A percentile compares a stretch with the other conserved stretches of the same genome.
Conservation (phyloP, 1,140 invertebrate species). For the Cyrtorhinus lividipennis region DNA sequence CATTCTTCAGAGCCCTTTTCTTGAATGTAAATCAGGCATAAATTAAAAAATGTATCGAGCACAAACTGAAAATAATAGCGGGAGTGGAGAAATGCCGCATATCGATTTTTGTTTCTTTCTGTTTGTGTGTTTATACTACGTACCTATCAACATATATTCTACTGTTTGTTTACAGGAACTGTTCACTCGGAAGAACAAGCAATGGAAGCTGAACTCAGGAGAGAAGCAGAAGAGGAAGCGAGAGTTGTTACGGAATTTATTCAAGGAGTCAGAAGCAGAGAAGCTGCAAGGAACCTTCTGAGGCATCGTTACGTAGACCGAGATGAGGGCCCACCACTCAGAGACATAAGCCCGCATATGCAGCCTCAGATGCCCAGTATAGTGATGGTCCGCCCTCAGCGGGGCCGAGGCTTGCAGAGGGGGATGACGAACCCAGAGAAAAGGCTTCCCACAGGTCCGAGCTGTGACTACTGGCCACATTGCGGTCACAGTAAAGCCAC, state of each 20-base stretch:
- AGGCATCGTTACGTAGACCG: slow-evolving; percentile 33
- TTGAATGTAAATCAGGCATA: not conserved
- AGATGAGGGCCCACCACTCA: slow-evolving; percentile 26
- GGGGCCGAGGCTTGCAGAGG: slow-evolving; percentile 13
- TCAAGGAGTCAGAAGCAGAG: slow-evolving; percentile 37
- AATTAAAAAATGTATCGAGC: too few relatives aligned
- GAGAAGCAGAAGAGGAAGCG: slow-evolving; percentile 32
- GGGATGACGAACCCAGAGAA: slow-evolving; percentile 14
- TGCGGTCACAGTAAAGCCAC: slow-evolving; percentile 34
- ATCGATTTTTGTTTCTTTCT: slow-evolving; percentile 2
- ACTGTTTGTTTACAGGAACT: slow-evolving; percentile 30
- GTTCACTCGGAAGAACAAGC: slow-evolving; percentile 32
- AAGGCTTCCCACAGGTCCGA: slow-evolving; percentile 35
- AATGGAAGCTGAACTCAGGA: slow-evolving; percentile 32
- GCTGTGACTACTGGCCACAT: slow-evolving; percentile 42
- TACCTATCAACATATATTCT: too few relatives aligned
- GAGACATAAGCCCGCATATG: slow-evolving; percentile 24
- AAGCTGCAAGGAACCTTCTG: slow-evolving; percentile 33
- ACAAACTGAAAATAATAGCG: too few relatives aligned
- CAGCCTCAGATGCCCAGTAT: slow-evolving; percentile 21
- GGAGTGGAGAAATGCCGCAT: too few relatives aligned
- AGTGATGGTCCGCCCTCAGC: slow-evolving; percentile 8
- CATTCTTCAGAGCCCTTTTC: too few relatives aligned
- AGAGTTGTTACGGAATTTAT: slow-evolving; percentile 40
- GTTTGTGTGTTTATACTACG: too few relatives aligned